Conservation (phyloP, 2,113 vertebrate genomes). For the Burhinus oedicnemus region DNA sequence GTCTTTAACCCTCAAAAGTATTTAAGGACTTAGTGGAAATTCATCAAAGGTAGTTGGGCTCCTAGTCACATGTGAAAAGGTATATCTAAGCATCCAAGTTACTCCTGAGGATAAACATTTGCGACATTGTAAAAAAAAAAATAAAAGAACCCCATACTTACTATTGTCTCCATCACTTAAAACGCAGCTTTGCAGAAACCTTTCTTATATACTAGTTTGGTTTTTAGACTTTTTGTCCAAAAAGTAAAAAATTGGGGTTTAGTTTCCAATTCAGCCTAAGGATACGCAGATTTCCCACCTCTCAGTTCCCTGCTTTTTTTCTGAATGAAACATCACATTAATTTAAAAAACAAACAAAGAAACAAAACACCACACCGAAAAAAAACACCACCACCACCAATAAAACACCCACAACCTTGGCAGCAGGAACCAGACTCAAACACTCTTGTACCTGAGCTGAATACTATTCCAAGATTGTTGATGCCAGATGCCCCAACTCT, state of each 20-base stretch:
- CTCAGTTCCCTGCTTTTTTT: background rate
- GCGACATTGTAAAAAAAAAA: background rate
- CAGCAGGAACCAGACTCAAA: background rate
- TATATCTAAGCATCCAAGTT: background rate
- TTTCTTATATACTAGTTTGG: background rate
- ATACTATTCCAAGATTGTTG: fast-evolving
- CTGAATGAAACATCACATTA: background rate
- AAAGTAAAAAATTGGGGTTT: background rate
- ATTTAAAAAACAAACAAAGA: background rate
- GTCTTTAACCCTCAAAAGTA: background rate
- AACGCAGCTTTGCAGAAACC: background rate
- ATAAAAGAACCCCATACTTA: background rate
- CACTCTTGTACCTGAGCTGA: background rate
- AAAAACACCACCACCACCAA: fast-evolving
- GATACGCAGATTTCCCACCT: background rate
- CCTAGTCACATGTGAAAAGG: background rate
- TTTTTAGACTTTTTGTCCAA: background rate
- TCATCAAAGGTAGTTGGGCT: background rate
- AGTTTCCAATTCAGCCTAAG: background rate
- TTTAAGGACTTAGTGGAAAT: background rate
- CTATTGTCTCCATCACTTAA: background rate
- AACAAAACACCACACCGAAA: fast-evolving
- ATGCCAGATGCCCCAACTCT: background rate
- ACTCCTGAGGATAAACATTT: background rate
- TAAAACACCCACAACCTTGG: background rate